A percentile compares a stretch with the other conserved stretches of the same genome.
phyloP scores from a whole-genome alignment of 2,888 invertebrate genomes.

The Mesoligia furuncula region DNA sequence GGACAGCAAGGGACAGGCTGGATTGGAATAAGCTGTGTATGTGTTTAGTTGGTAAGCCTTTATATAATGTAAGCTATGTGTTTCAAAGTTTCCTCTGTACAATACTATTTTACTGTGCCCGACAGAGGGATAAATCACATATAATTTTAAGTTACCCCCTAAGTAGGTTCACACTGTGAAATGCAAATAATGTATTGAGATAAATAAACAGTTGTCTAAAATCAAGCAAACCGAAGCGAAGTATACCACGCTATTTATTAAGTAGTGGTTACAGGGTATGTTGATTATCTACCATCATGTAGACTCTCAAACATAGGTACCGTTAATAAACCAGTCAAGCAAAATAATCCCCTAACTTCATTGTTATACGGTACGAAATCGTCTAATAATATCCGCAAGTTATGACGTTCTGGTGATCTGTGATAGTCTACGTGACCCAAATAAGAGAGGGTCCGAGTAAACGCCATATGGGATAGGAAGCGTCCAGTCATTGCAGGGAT shows the following conservation, averaged over 20 bases:
- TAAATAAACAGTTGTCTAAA: constrained; percentile 17
- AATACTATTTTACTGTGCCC: too few relatives aligned
- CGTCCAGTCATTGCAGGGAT: constrained; percentile 59
- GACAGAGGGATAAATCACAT: too few relatives aligned
- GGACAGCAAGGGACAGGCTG: too few relatives aligned
- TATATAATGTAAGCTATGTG: too few relatives aligned
- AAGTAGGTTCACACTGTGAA: too few relatives aligned
- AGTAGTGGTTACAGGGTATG: constrained; percentile 26
- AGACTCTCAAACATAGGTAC: constrained; percentile 14
- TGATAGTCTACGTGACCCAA: constrained; percentile 62
- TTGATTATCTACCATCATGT: constrained; percentile 35
- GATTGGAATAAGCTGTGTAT: too few relatives aligned
- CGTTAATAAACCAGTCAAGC: constrained; percentile 4
- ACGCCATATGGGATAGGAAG: constrained; percentile 58
- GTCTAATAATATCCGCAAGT: constrained; percentile 12
- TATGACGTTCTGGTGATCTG: constrained; percentile 52
- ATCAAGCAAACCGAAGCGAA: constrained; percentile 34
- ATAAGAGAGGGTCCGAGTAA: constrained; percentile 54
- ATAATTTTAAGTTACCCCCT: too few relatives aligned
- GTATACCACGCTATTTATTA: constrained; percentile 44
- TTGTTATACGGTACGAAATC: constrained; percentile 34
- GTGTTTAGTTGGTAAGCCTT: too few relatives aligned
- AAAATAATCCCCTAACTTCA: constrained; percentile 28
- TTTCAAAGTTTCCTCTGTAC: too few relatives aligned
- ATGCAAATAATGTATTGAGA: too few relatives aligned